Evolutionary conservation across 2,888 invertebrate genomes (phyloP), one percentile per base, ranked within the genome.

Genomic region (Matsumyia berberina): DNA sequence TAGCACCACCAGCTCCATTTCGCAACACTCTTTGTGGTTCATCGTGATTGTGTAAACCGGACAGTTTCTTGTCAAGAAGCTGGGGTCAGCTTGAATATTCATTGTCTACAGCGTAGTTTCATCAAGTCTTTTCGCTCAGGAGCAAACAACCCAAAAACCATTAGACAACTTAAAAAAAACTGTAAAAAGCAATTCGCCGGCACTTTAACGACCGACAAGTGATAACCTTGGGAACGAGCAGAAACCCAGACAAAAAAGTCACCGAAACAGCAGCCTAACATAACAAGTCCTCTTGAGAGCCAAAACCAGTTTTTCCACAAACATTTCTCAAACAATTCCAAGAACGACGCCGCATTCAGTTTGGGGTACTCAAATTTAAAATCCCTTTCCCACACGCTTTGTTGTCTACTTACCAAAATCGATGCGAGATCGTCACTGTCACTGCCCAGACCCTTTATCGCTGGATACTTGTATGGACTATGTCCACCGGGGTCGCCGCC

Each of bases 341-440:
- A 5, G 44, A 39, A 42, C 58, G 37, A 39, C n/a, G 53, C 17
- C 51, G 12, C 12, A 11, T 9, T 24, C 4, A 3, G 4, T 24
- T 24, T 4, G 24, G 24, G 24, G 9, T 35, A 35, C 35, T 9
- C 35, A 35, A 1, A 24, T 17, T 5, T 4, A 19, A 19, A n/a
- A 72, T n/a, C 29, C 4, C 2, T 12, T 44, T 57, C 60, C 55
- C 69, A 42, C 12, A 31, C 29, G 42, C 46, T 60, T 37, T 12
- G 49, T 33, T 19, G 37, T 53, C 12, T n/a, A 89, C 91, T 90
- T 79, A 91, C 90, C 90, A 89, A 89, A 87, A 91, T 88, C 78
- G 90, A 85, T 79, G 85, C 79, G 44, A 85, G 79, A 53, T 85
- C 85, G 85, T 85, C 82, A 85, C 88, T 89, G 86, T 91, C 91